These are phyloP conservation scores for Pseudachorutes palmiensis DNA, from an alignment of 1,140 invertebrate genomes.

Conservation along the genomic window DNA sequence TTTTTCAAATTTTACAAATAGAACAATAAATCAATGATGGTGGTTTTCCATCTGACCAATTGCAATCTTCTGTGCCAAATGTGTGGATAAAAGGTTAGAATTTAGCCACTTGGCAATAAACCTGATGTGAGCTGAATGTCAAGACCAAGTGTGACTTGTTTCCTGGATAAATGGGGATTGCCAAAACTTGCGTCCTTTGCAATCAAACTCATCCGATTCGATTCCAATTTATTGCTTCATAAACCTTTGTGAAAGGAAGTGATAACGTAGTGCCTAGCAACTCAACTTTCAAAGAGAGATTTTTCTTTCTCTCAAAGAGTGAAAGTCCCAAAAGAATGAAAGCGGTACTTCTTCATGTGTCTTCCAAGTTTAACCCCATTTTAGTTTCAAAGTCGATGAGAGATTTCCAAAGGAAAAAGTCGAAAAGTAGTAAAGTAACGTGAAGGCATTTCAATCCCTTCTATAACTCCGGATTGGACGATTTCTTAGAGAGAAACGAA, in stretches of 20 bases:
- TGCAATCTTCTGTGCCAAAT: too few relatives aligned
- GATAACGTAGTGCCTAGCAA: neutral
- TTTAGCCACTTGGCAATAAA: too few relatives aligned
- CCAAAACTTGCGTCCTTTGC: too few relatives aligned
- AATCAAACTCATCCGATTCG: conserved; percentile 1
- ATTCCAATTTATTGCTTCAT: conserved; percentile 18
- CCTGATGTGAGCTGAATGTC: too few relatives aligned
- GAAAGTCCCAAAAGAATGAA: neutral
- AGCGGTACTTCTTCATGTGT: neutral
- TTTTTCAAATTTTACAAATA: too few relatives aligned
- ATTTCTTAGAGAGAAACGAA: too few relatives aligned
- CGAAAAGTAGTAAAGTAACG: neutral
- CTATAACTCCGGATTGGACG: neutral
- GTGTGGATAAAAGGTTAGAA: too few relatives aligned
- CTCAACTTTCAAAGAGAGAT: neutral
- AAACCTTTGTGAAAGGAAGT: conserved; percentile 4
- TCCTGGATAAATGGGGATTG: too few relatives aligned
- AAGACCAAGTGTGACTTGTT: too few relatives aligned
- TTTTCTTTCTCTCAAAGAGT: neutral
- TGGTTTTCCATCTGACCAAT: too few relatives aligned
- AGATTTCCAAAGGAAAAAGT: neutral
- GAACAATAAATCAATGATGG: too few relatives aligned
- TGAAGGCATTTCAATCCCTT: neutral
- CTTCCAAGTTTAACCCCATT: neutral
- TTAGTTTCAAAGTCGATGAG: conserved; percentile 2